Percentiles rank a stretch among this genome's conserved stretches.
Conservation (phyloP, 2,797 vertebrate genomes). For the Brotula barbata region DNA sequence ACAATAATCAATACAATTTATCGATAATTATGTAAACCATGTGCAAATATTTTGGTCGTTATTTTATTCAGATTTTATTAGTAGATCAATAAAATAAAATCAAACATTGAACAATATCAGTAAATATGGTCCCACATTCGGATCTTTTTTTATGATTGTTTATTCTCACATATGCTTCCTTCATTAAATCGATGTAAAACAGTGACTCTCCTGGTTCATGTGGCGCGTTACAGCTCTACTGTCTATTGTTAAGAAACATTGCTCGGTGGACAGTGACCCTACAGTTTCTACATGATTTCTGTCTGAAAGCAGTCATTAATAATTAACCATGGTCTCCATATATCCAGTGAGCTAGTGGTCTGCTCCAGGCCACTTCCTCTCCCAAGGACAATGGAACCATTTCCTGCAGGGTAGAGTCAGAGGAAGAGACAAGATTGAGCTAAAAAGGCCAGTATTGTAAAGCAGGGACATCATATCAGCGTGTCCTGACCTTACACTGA, state of each 20-base stretch:
- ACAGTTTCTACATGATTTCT: constrained; percentile 39
- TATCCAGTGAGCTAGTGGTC: constrained; percentile 49
- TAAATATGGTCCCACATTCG: too few relatives aligned
- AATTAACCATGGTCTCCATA: constrained; percentile 69
- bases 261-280: constrained; percentile 27
- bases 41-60: too few relatives aligned
- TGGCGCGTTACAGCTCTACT: constrained; percentile 20
- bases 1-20: too few relatives aligned
- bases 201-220: too few relatives aligned
- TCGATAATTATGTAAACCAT: too few relatives aligned
- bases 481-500: constrained; percentile 38
- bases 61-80: too few relatives aligned
- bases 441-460: constrained; percentile 64
- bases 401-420: constrained; percentile 62
- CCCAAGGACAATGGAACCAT: constrained; percentile 71
- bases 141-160: too few relatives aligned
- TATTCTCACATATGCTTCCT: too few relatives aligned
- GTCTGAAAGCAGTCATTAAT: constrained; percentile 67
- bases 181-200: too few relatives aligned
- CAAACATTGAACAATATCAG: too few relatives aligned
- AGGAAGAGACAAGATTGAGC: constrained; percentile 25
- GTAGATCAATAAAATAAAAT: too few relatives aligned
- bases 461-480: constrained; percentile 59
- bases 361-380: constrained; percentile 70
- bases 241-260: constrained; percentile 47